These are phyloP conservation scores for Nemotelus nigrinus DNA, from an alignment of 2,888 invertebrate genomes.

Conservation along the genomic window DNA sequence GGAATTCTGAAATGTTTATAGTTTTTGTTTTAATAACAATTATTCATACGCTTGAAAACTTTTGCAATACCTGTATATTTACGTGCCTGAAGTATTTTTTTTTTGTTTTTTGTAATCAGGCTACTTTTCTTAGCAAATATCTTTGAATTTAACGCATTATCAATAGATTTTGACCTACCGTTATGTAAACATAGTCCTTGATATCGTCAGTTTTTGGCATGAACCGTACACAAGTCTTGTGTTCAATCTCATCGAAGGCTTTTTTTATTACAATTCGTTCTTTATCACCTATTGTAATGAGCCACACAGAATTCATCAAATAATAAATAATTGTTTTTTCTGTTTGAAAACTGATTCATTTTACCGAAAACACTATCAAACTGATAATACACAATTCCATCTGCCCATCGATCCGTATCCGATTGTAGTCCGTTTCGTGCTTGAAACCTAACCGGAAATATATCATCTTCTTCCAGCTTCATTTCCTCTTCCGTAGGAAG, in stretches of 20 bases:
- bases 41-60: no score
- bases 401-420: slow-evolving; percentile 70
- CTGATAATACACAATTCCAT: slow-evolving; percentile 74
- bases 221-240: slow-evolving; percentile 77
- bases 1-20: no score
- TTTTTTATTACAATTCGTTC: slow-evolving; percentile 72
- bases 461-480: slow-evolving; percentile 3
- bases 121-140: no score
- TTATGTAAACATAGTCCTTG: slow-evolving; percentile 56
- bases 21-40: no score
- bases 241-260: slow-evolving; percentile 77
- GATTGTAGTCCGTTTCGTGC: slow-evolving; percentile 70
- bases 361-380: slow-evolving; percentile 69
- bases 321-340: no score
- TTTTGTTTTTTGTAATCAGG: no score
- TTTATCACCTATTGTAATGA: slow-evolving; percentile 59
- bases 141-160: no score
- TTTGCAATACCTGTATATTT: no score
- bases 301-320: neutral
- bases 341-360: neutral
- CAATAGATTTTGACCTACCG: slow-evolving; percentile 47
- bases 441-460: neutral
- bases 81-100: no score
- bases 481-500: slow-evolving; percentile 18
- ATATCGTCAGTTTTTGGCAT: slow-evolving; percentile 67